A percentile compares a stretch with the other conserved stretches of the same genome.
phyloP scores from a whole-genome alignment of 2,888 invertebrate species.

The Dryadula phaetusa region DNA sequence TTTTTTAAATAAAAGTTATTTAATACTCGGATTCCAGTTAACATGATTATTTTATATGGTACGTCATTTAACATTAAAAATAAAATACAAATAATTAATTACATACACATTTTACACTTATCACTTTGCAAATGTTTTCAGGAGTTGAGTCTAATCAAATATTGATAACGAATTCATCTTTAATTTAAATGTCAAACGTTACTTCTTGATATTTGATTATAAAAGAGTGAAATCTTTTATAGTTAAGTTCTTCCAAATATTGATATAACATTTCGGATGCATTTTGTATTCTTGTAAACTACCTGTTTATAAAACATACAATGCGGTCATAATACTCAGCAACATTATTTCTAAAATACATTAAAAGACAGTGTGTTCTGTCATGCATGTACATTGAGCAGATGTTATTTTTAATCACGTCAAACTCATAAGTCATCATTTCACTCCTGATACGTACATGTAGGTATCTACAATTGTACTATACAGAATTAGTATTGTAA shows the following conservation, averaged over 20 bases:
- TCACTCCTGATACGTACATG: too few species aligned
- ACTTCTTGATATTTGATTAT: neutral
- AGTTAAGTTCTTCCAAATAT: neutral
- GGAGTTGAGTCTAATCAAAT: neutral
- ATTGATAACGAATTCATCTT: conserved; percentile 12
- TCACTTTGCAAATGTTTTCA: conserved; percentile 9
- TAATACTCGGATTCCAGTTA: conserved; percentile 19
- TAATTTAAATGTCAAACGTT: neutral
- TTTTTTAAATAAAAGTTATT: conserved; percentile 21
- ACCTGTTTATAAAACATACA: neutral
- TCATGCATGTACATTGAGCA: too few species aligned
- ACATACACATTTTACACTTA: conserved; percentile 5
- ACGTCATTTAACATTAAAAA: neutral
- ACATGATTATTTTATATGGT: neutral
- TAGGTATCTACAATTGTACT: too few species aligned
- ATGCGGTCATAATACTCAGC: too few species aligned
- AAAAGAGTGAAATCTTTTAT: neutral
- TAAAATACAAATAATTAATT: neutral
- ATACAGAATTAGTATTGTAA: too few species aligned
- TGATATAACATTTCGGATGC: neutral
- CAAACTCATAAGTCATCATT: too few species aligned
- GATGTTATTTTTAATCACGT: too few species aligned
- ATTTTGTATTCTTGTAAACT: neutral
- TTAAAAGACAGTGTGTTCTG: neutral
- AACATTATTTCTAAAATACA: neutral